A percentile compares a stretch with the other conserved stretches of the same genome.
These are phyloP conservation scores for Nerophis lumbriciformis DNA, from an alignment of 2,113 vertebrate species.

Conservation along the genomic window DNA sequence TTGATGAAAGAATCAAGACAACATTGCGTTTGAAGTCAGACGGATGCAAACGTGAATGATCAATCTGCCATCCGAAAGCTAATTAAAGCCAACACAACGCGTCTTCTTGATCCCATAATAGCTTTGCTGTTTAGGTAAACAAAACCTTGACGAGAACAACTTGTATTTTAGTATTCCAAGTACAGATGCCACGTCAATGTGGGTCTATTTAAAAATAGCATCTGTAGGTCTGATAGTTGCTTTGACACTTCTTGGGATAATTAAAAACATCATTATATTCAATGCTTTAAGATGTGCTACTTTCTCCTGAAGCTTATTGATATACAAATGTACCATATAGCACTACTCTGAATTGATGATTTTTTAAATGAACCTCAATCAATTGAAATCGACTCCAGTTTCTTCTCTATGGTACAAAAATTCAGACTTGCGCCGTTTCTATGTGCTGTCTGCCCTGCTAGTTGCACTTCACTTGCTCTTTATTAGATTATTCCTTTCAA, in stretches of 20 bases:
- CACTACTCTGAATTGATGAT: not conserved
- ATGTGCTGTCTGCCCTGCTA: too few species aligned
- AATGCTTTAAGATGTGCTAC: not conserved
- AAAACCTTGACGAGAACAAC: conserved; percentile 62
- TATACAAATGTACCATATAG: not conserved
- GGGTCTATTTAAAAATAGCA: conserved; percentile 40
- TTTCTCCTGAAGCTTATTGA: not conserved
- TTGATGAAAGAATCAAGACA: conserved; percentile 56
- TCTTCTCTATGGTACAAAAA: not conserved
- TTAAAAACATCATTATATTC: conserved; percentile 1
- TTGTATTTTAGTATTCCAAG: conserved; percentile 43
- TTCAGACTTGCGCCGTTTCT: not conserved
- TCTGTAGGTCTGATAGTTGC: conserved; percentile 14
- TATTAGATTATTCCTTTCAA: conserved; percentile 12
- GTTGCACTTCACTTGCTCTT: conserved; percentile 8
- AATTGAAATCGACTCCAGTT: not conserved
- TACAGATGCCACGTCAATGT: conserved; percentile 36
- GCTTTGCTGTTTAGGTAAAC: conserved; percentile 55
- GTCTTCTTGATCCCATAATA: conserved; percentile 67
- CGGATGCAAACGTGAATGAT: conserved; percentile 52
- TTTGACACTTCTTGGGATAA: not conserved
- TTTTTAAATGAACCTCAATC: not conserved
- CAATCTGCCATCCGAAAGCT: conserved; percentile 51
- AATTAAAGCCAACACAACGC: conserved; percentile 54
- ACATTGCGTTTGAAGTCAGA: conserved; percentile 52